These are phyloP conservation scores for Lasioglossum oenotherae DNA, from an alignment of 2,888 invertebrate genomes.

Conservation along the genomic window DNA sequence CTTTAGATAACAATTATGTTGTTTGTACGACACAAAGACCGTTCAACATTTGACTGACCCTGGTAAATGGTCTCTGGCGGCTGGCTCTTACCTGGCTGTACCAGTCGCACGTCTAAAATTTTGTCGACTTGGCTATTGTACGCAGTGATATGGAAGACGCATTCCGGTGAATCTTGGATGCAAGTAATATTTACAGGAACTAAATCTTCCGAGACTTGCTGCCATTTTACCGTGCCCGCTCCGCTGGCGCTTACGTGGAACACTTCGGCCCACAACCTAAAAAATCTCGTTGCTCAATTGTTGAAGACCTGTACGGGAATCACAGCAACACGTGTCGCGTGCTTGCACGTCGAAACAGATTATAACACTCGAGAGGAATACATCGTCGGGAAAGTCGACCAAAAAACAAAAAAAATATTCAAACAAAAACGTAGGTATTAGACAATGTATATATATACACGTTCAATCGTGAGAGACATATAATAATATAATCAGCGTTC, in stretches of 20 bases:
- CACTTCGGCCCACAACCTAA: slow-evolving; percentile 99
- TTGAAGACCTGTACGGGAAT: background rate
- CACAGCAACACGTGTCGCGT: background rate
- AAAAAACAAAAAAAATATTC: background rate
- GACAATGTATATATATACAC: background rate
- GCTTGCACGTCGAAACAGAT: slow-evolving; percentile 20
- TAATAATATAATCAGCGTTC: background rate
- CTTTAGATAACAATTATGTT: background rate
- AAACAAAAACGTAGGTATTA: background rate
- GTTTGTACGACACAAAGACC: background rate
- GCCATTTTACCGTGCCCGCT: slow-evolving; percentile 97
- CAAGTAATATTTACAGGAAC: slow-evolving; percentile 99
- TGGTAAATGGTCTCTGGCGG: background rate
- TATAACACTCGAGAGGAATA: slow-evolving; percentile 7
- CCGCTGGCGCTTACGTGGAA: slow-evolving; percentile 98
- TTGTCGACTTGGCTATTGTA: slow-evolving; percentile 99
- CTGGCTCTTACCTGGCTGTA: slow-evolving; percentile 93
- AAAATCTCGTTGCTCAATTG: slow-evolving; percentile 72
- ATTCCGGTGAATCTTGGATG: slow-evolving; percentile 98
- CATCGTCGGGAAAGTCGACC: background rate
- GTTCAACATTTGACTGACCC: slow-evolving; percentile 2
- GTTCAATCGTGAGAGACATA: background rate
- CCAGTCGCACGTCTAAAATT: slow-evolving; percentile 98
- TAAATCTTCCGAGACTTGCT: slow-evolving; percentile 98
- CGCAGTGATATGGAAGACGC: slow-evolving; percentile 99